Conservation (phyloP, 2,888 invertebrate species). For the Drosophila monieri region DNA sequence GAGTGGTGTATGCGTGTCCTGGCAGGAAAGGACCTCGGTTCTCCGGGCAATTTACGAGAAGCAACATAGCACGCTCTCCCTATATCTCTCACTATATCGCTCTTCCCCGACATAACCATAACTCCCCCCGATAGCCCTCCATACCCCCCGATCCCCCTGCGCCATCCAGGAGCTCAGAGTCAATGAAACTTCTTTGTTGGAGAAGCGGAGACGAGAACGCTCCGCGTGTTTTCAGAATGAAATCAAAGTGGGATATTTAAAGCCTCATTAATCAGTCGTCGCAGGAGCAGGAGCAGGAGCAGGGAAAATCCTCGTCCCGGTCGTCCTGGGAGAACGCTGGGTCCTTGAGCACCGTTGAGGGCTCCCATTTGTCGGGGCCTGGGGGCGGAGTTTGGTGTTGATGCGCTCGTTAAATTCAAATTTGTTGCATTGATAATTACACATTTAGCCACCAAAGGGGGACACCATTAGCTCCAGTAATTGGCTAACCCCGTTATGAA, state of each 20-base stretch:
- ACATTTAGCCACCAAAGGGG: constrained; percentile 22
- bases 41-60: constrained; percentile 40
- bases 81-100: constrained; percentile 10
- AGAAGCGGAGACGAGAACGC: constrained; percentile 61
- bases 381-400: constrained; percentile 53
- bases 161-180: constrained; percentile 59
- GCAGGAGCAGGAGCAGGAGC: neutral
- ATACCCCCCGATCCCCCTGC: constrained; percentile 9
- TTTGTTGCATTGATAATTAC: constrained; percentile 76
- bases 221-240: constrained; percentile 75
- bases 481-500: constrained; percentile 27
- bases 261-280: constrained; percentile 81
- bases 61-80: constrained; percentile 19
- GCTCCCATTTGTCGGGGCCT: constrained; percentile 13
- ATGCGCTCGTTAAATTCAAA: constrained; percentile 74
- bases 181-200: constrained; percentile 77
- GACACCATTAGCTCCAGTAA: constrained; percentile 19
- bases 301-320: constrained; percentile 26
- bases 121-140: constrained; percentile 21
- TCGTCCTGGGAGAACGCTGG: constrained; percentile 15
- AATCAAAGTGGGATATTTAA: constrained; percentile 83
- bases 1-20: constrained; percentile 49
- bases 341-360: constrained; percentile 46
- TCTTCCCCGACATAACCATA: constrained; percentile 3
- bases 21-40: constrained; percentile 32